Evolutionary conservation across 2,797 vertebrate genomes (phyloP).

Genomic region (Chrosomus eos): DNA sequence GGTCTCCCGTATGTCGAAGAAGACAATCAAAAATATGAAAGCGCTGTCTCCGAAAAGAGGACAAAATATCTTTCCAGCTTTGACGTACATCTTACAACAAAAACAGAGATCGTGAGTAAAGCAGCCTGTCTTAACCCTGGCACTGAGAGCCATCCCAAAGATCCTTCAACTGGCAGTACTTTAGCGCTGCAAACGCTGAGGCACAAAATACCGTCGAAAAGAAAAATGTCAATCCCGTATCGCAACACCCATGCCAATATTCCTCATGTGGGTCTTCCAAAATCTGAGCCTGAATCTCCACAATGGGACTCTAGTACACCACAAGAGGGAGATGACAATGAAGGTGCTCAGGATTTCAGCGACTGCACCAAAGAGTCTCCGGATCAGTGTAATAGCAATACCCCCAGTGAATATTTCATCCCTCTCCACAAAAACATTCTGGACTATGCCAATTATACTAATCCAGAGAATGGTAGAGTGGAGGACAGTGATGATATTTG

Average conservation of each 20-base stretch:
- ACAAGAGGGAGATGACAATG: conserved; percentile 82
- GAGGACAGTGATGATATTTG: conserved; percentile 70
- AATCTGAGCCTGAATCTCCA: conserved; percentile 81
- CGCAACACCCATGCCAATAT: conserved; percentile 86
- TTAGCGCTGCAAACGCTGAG: conserved; percentile 75
- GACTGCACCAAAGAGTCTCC: conserved; percentile 30
- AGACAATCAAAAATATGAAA: conserved; percentile 78
- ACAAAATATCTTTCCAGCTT: conserved; percentile 75
- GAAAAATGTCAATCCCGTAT: conserved; percentile 79
- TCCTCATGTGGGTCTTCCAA: conserved; percentile 84
- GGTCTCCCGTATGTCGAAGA: conserved; percentile 83
- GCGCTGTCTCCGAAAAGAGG: conserved; percentile 81
- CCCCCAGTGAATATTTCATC: conserved; percentile 64
- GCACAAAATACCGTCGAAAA: conserved; percentile 69
- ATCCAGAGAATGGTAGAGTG: conserved; percentile 51
- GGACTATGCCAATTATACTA: conserved; percentile 35
- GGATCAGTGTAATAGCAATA: conserved; percentile 59
- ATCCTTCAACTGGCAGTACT: conserved; percentile 69
- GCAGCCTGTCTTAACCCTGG: conserved; percentile 77
- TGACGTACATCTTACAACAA: conserved; percentile 77
- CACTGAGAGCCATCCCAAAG: conserved; percentile 75
- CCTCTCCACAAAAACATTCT: conserved; percentile 64
- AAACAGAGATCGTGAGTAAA: conserved; percentile 79
- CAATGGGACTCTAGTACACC: conserved; percentile 81
- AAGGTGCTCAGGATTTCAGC: conserved; percentile 73